These are phyloP conservation scores for Lasioglossum oenotherae DNA, from an alignment of 2,888 invertebrate genomes.

Conservation along the genomic window DNA sequence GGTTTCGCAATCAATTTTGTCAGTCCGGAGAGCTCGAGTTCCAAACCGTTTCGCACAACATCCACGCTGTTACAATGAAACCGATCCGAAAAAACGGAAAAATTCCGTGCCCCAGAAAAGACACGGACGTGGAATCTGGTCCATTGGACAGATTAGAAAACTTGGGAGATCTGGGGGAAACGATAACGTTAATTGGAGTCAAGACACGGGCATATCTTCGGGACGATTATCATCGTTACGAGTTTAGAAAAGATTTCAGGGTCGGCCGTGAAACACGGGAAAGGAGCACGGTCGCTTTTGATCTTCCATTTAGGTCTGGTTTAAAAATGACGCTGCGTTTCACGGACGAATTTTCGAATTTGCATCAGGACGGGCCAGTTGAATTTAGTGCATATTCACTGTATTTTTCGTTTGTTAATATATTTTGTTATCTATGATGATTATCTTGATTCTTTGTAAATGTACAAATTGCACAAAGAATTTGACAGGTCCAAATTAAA, in stretches of 20 bases:
- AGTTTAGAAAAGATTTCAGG: constrained; percentile 40
- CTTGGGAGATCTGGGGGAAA: background rate
- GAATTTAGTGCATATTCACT: no score
- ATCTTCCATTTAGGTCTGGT: constrained; percentile 4
- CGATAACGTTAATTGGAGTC: constrained; percentile 39
- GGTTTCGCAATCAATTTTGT: constrained; percentile 18
- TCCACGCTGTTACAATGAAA: background rate
- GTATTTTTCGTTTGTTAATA: no score
- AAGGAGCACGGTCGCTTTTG: constrained; percentile 10
- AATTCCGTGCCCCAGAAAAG: background rate
- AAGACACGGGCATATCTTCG: constrained; percentile 17
- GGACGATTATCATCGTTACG: constrained; percentile 39
- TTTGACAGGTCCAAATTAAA: no score
- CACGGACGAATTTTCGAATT: background rate
- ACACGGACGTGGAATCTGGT: background rate
- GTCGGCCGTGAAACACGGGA: constrained; percentile 28
- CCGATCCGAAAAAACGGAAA: background rate
- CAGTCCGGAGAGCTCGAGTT: background rate
- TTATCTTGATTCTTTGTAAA: no score
- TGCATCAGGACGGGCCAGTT: background rate
- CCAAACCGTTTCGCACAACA: constrained; percentile 7
- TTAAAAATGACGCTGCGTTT: background rate
- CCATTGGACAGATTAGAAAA: constrained; percentile 34
- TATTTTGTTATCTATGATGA: no score
- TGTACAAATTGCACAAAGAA: no score